Evolutionary conservation across 2,888 invertebrate genomes (phyloP), one percentile per base, ranked within the genome.

Genomic region (Aphidius colemani): DNA sequence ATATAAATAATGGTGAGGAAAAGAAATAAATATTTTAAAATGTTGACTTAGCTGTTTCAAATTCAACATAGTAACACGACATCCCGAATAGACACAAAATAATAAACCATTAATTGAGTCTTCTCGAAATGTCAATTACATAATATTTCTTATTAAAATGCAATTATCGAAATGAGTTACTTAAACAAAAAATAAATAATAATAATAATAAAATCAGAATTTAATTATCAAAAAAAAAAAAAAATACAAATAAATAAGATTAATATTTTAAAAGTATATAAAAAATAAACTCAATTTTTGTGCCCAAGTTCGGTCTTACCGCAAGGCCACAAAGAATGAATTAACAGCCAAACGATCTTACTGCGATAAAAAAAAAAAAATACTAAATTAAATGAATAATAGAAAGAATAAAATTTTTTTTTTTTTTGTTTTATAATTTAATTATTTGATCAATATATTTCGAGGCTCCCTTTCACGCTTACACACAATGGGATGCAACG

Each of bases 101-200:
- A 30, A 46, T 39, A 50, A 30, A 56, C 18, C 57, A 55, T 67
- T 57, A 57, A 57, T 62, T 67, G 66, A 73, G 72, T 78, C 73
- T 76, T 78, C 76, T 74, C 72, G 76, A 77, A 73, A 76, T 74
- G 79, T 79, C 79, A 79, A 79, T 79, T 79, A 78, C 71, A 58
- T 70, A 3, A 30, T 66, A 69, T 62, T 66, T 55, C 61, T 71
- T 69, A 67, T 66, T 18, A 18, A 58, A 67, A 66, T 63, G 70
- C 64, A 63, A 68, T 67, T 69, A 63, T 59, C 57, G 53, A 53
- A 68, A 69, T 53, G 65, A 71, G 71, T 69, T 71, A 71, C 71
- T 69, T 71, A 71, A 68, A 64, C 61, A 46, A 44, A 53, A 63
- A 66, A 53, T 11, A 61, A 53, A 53, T 11, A 55, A 55, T 30